Percentiles rank a stretch among this genome's conserved stretches.
phyloP scores from a whole-genome alignment of 2,113 vertebrate species.

The Empidonax traillii region DNA sequence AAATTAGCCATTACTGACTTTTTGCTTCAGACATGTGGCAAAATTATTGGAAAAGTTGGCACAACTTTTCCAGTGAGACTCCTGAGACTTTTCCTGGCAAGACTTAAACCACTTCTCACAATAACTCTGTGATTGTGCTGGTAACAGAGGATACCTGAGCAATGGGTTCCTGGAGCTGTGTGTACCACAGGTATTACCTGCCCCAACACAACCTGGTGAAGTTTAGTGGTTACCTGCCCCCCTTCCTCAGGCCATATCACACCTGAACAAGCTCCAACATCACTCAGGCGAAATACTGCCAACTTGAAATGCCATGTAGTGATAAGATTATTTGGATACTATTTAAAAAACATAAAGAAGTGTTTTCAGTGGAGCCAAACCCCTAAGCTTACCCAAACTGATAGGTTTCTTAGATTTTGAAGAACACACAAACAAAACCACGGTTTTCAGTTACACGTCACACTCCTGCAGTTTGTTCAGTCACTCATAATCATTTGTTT shows the following conservation, averaged over 20 bases:
- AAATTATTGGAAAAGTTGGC: neutral
- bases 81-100: neutral
- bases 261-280: neutral
- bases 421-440: rapidly evolving
- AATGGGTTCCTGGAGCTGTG: neutral
- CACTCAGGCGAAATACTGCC: neutral
- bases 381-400: neutral
- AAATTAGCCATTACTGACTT: neutral
- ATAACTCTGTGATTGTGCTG: neutral
- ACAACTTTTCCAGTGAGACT: neutral
- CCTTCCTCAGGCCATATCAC: neutral
- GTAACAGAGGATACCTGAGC: neutral
- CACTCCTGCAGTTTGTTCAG: neutral
- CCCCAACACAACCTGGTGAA: neutral
- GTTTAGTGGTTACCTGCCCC: neutral
- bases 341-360: neutral
- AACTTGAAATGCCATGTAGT: neutral
- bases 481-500: neutral
- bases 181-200: rapidly evolving
- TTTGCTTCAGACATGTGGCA: neutral
- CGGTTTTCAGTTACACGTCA: neutral
- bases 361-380: neutral
- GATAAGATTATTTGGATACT: neutral
- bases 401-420: neutral
- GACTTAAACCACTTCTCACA: neutral